These are phyloP conservation scores for Brachyptera risi DNA, from an alignment of 2,888 invertebrate species.

Conservation along the genomic window DNA sequence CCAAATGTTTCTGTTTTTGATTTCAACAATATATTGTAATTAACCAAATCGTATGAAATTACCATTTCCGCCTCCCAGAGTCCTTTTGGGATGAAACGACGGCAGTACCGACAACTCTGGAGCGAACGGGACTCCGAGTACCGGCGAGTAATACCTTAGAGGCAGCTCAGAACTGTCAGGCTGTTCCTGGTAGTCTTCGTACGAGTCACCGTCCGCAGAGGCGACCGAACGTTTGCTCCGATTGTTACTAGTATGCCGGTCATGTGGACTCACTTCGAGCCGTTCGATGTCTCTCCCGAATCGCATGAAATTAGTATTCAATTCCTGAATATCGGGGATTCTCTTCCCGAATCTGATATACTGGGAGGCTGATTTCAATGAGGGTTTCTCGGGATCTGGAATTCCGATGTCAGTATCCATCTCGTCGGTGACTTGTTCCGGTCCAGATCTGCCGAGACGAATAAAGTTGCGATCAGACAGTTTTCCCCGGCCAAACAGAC, in stretches of 20 bases:
- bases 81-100: neutral
- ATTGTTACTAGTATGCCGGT: neutral
- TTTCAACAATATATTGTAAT: too few species aligned
- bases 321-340: neutral
- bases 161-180: too few species aligned
- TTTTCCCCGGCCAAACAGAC: slow-evolving; percentile 25
- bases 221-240: neutral
- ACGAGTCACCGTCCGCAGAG: neutral
- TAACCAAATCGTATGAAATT: slow-evolving; percentile 28
- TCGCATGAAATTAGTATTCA: slow-evolving; percentile 13
- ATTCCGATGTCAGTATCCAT: neutral
- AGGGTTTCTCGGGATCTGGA: neutral
- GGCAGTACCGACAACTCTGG: slow-evolving; percentile 26
- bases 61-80: slow-evolving; percentile 12
- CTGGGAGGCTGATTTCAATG: too few species aligned
- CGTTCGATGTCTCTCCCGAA: slow-evolving; percentile 16
- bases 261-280: too few species aligned
- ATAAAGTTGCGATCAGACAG: slow-evolving; percentile 30
- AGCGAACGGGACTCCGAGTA: slow-evolving; percentile 21
- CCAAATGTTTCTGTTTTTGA: too few species aligned
- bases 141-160: slow-evolving; percentile 16
- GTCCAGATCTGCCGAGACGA: slow-evolving; percentile 22
- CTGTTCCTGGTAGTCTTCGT: too few species aligned
- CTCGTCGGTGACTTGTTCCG: neutral
- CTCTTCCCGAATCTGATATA: neutral